Evolutionary conservation across 2,888 invertebrate species (phyloP), one percentile per base, ranked within the genome.

Genomic region (Sesia apiformis): DNA sequence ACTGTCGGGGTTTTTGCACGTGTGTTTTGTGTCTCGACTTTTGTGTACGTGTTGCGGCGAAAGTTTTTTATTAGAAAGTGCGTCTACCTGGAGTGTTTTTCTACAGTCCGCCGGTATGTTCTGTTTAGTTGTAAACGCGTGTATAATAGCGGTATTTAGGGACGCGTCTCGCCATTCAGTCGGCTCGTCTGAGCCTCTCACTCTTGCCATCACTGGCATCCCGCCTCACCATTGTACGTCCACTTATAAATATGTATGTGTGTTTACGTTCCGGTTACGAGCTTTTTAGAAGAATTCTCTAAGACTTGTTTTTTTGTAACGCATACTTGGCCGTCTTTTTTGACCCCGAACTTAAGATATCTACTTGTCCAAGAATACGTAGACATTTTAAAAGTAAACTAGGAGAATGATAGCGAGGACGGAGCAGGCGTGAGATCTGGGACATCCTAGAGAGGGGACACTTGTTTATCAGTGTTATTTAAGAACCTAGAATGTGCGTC

Each of bases 51-150:
- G 42, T 38, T 6, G 23, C 23, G n/a, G 8, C 41, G 42, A 42
- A 52, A 52, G 40, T 52, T 50, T 53, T 53, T 51, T 52, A 69
- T 70, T 74, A 74, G 73, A 76, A 75, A 78, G 79, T 78, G 76
- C 69, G 74, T 73, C 76, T 76, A 78, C 72, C 58, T 58, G 54
- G 72, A 69, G 71, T 76, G 75, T 78, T 78, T 79, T 77, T 76
- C 71, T 74, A 63, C 66, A 63, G 65, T 62, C 63, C 59, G 74
- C 77, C 78, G 84, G 84, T 84, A 81, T 71, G 82, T 75, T 69
- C 51, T 54, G 56, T 61, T 73, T 72, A 69, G 65, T 58, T 63
- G 69, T 67, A 62, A 52, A 62, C 67, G 63, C 63, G 63, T 52
- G 55, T 67, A 63, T 75, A 72, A 71, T 71, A 75, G 76, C 73